These are phyloP conservation scores for Cephalopterus ornatus DNA, from an alignment of 2,113 vertebrate species.

Conservation along the genomic window DNA sequence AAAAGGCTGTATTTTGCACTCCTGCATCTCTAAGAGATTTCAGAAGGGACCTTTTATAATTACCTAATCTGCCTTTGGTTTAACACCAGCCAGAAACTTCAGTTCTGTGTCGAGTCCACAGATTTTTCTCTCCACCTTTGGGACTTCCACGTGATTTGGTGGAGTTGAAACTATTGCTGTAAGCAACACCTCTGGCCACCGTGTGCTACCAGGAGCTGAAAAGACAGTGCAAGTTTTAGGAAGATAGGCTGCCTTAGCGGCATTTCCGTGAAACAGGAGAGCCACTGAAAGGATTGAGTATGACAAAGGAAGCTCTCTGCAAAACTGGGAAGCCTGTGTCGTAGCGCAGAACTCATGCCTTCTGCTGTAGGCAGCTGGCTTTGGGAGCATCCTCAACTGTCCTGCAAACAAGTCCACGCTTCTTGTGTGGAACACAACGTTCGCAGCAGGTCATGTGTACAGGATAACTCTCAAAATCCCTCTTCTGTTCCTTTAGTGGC, in stretches of 20 bases:
- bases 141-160: not conserved
- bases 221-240: not conserved
- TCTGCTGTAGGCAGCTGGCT: slow-evolving; percentile 27
- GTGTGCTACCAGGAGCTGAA: not conserved
- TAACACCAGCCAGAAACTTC: not conserved
- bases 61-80: not conserved
- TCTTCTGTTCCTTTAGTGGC: not conserved
- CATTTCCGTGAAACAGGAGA: slow-evolving; percentile 32
- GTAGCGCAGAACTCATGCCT: not conserved
- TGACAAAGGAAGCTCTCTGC: not conserved
- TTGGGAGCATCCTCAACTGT: not conserved
- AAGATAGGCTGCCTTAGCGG: slow-evolving; percentile 19
- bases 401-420: not conserved
- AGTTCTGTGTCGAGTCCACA: not conserved
- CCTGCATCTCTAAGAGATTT: not conserved
- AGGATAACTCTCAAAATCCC: not conserved
- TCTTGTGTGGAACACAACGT: not conserved
- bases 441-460: not conserved
- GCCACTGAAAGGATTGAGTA: not conserved
- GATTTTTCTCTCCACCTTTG: not conserved
- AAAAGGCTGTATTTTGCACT: not conserved
- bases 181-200: not conserved
- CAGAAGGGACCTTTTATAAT: not conserved
- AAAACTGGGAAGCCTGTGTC: not conserved
- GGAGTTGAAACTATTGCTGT: not conserved